A percentile compares a stretch with the other conserved stretches of the same genome.
These are phyloP conservation scores for Ceratitis capitata DNA, from an alignment of 1,140 invertebrate species.

Conservation along the genomic window DNA sequence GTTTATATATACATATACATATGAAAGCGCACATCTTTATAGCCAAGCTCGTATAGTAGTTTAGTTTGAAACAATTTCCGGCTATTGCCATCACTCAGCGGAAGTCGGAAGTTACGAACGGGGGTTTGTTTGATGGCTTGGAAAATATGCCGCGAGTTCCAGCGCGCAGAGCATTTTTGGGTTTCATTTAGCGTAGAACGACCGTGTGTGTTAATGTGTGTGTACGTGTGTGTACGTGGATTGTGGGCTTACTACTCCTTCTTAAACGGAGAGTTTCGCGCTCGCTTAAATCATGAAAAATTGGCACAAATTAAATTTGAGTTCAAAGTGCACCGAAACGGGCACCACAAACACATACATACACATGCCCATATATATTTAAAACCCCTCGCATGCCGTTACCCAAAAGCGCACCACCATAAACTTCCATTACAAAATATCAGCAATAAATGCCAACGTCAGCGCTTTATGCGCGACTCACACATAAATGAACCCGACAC, in stretches of 20 bases:
- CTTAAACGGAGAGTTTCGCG: too few relatives aligned
- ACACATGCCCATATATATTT: neutral
- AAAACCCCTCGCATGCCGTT: neutral
- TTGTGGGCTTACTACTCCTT: too few relatives aligned
- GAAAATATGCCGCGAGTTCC: slow-evolving; percentile 1
- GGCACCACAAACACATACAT: neutral
- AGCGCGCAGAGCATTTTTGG: neutral
- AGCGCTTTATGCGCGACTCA: neutral
- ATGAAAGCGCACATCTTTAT: too few relatives aligned
- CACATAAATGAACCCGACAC: slow-evolving; percentile 9
- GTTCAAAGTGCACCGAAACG: neutral
- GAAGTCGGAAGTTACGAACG: slow-evolving; percentile 29
- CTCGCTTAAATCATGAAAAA: neutral
- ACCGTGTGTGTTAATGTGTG: too few relatives aligned
- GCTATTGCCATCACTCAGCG: slow-evolving; percentile 1
- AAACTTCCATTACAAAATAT: slow-evolving; percentile 16
- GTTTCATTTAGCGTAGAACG: too few relatives aligned
- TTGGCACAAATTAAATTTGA: slow-evolving; percentile 20
- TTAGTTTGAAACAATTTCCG: slow-evolving; percentile 27
- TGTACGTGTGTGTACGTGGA: neutral
- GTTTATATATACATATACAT: neutral
- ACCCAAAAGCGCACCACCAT: neutral
- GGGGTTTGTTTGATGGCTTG: slow-evolving; percentile 3
- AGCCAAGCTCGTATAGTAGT: too few relatives aligned
- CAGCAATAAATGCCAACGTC: slow-evolving; percentile 23